Evolutionary conservation across 2,797 vertebrate genomes (phyloP).

Genomic region (Arctocebus calabarensis): DNA sequence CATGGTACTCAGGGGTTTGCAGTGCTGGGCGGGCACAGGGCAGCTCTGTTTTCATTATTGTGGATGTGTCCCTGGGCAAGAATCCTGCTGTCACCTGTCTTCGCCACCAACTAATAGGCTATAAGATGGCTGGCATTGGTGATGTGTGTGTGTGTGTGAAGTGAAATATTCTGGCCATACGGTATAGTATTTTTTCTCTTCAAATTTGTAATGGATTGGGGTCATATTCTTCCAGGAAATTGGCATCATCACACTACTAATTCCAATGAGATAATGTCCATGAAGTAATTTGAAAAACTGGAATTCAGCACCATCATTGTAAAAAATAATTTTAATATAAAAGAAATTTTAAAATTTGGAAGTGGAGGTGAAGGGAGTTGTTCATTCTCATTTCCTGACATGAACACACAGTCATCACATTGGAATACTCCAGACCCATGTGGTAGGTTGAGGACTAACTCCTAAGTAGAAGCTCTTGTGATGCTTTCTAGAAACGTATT

Average conservation of each 20-base stretch:
- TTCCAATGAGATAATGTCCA: not conserved
- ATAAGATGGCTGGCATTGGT: not conserved
- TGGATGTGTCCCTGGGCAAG: not conserved
- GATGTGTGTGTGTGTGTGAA: not conserved
- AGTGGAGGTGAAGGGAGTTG: not conserved
- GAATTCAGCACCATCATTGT: not conserved
- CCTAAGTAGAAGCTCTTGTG: accelerated
- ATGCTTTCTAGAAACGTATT: not conserved
- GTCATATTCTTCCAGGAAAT: slow-evolving; percentile 12
- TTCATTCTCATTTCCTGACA: not conserved
- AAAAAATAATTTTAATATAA: not conserved
- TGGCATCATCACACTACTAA: not conserved
- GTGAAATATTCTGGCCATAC: not conserved
- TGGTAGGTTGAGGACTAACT: not conserved
- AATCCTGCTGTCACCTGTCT: too few relatives aligned
- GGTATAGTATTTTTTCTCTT: not conserved
- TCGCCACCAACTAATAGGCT: not conserved
- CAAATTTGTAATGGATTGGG: slow-evolving; percentile 17
- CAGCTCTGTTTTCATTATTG: not conserved
- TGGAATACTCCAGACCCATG: not conserved
- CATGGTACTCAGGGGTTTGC: not conserved
- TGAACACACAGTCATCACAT: accelerated
- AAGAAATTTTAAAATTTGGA: not conserved
- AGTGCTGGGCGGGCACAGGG: too few relatives aligned
- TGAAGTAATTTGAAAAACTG: slow-evolving; percentile 48